Base-by-base conservation (phyloP, 2,113 vertebrate species). In the Malaclemys terrapin region DNA sequence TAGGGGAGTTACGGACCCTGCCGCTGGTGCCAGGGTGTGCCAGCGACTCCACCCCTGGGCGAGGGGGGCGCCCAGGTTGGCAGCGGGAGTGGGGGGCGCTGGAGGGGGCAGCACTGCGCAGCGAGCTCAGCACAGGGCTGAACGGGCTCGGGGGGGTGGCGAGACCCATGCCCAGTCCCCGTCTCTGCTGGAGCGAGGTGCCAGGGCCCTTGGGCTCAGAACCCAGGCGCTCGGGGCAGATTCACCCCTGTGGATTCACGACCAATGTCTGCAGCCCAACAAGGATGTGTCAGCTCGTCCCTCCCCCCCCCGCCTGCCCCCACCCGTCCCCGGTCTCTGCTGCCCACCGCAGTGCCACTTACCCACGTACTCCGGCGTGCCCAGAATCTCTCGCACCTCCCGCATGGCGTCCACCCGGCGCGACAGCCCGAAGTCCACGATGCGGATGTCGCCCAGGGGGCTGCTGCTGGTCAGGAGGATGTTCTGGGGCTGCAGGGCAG, bases 281-380 rank as follows among this genome's bases (percentile, higher is more conserved):
- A 54, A 6, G 57, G 11, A 29, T 27, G 27, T 11, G 22, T 47
- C 45, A 9, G 27, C 22, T 9, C 24, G 2, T 4, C 56, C 56
- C 59, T 10, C 24, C 7, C 62, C 27, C 27, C 53, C 27, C 31
- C 31, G 3, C 6, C 29, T 38, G 38, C 8, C 17, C 65, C 17
- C 2, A 6, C n/a, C 56, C 2, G 3, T 8, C 14, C n/a, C 47
- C 5, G 5, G 8, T 42, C 69, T 72, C 16, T 42, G 84, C 27
- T 29, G 16, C 35, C 65, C 19, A 2, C 53, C 25, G 1, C 3
- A 3, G 38, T 31, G 16, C 25, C 50, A 98, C 98, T 98, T 91
- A 99, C 99, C 98, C 27, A 99, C 98, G 92, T 99, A 99, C 94
- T 99, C 99, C 1, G 99, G 98, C 5, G 99, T 99, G 10, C 99